Conservation (phyloP, 1,140 invertebrate genomes). For the Eumeta japonica region DNA sequence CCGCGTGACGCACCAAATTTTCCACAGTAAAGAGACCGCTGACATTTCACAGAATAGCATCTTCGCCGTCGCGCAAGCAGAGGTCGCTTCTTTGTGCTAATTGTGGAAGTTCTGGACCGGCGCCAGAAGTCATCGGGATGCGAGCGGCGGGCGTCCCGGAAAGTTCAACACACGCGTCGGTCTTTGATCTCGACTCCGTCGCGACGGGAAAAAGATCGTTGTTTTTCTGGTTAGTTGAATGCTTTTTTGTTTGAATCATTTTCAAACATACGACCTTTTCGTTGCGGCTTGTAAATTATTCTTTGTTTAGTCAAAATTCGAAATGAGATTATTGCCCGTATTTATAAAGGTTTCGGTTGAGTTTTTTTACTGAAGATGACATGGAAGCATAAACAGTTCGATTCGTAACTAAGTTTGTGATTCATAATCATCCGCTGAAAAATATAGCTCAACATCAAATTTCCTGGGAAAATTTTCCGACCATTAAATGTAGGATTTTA, state of each 20-base stretch:
- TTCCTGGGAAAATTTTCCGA: not conserved
- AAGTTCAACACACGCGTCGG: conserved; percentile 26
- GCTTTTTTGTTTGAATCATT: conserved; percentile 6
- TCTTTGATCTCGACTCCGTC: conserved; percentile 31
- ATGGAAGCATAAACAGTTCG: too few species aligned
- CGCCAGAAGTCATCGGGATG: conserved; percentile 33
- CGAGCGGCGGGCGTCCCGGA: conserved; percentile 29
- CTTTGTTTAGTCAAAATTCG: conserved; percentile 30
- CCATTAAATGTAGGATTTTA: not conserved
- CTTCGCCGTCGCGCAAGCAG: conserved; percentile 25
- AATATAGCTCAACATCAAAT: conserved; percentile 9
- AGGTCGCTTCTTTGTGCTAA: conserved; percentile 55
- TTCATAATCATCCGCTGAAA: too few species aligned
- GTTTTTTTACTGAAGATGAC: too few species aligned
- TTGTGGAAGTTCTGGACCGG: conserved; percentile 44
- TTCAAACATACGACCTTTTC: conserved; percentile 4
- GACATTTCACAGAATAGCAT: conserved; percentile 50
- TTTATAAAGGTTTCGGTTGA: conserved; percentile 10
- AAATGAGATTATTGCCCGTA: conserved; percentile 16
- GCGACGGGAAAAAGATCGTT: too few species aligned
- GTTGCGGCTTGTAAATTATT: conserved; percentile 16
- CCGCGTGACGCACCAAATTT: conserved; percentile 40
- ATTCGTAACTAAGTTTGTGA: too few species aligned
- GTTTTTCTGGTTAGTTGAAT: conserved; percentile 12
- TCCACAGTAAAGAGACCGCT: conserved; percentile 27